These are phyloP conservation scores for Leiothrix lutea DNA, from an alignment of 2,113 vertebrate genomes.

Conservation along the genomic window DNA sequence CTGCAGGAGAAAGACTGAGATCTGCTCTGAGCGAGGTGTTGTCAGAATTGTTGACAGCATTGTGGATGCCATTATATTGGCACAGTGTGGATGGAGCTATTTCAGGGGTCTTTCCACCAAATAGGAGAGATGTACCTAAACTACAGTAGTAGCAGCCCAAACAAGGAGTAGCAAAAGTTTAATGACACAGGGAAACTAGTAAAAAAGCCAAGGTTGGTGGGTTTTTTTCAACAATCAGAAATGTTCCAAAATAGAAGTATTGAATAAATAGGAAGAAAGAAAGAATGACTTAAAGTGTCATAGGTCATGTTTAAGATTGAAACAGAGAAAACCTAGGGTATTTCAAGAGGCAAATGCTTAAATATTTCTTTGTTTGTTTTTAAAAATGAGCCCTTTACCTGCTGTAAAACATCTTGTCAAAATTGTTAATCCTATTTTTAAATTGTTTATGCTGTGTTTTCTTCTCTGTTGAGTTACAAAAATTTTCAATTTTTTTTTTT, in stretches of 20 bases:
- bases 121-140: background rate
- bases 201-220: background rate
- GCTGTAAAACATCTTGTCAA: background rate
- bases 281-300: background rate
- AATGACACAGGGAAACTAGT: background rate
- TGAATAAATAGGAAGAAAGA: background rate
- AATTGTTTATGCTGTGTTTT: background rate
- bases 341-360: background rate
- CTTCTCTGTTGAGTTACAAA: background rate
- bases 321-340: background rate
- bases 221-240: background rate
- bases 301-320: background rate
- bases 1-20: background rate
- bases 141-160: background rate
- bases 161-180: background rate
- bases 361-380: background rate
- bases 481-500: background rate
- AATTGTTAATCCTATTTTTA: background rate
- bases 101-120: background rate
- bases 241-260: background rate
- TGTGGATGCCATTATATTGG: background rate
- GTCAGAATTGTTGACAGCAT: background rate
- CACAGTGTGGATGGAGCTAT: rapidly evolving
- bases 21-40: background rate
- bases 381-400: background rate